Conservation (phyloP, 1,140 invertebrate species). For the Hormaphis cornu region DNA sequence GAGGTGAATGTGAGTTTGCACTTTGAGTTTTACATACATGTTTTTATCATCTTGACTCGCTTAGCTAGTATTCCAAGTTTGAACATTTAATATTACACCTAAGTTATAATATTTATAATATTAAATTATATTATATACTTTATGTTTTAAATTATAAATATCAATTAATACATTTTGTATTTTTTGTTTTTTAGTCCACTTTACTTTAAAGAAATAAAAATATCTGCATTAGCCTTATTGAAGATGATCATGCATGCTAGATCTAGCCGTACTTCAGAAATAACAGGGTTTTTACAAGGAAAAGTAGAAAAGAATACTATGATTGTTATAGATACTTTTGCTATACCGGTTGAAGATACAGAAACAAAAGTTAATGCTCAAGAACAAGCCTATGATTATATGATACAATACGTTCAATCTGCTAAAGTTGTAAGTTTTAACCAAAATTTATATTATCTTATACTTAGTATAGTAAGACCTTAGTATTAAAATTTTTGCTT, state of each 20-base stretch:
- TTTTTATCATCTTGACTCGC: too few species aligned
- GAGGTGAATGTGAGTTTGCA: too few species aligned
- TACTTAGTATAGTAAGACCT: not conserved
- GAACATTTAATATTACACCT: not conserved
- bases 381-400: slow-evolving; percentile 98
- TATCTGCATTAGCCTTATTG: slow-evolving; percentile 89
- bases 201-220: slow-evolving; percentile 98
- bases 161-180: not conserved
- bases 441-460: too few species aligned
- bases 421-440: slow-evolving; percentile 73
- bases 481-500: slow-evolving; percentile 9
- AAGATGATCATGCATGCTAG: slow-evolving; percentile 99
- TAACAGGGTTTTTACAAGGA: slow-evolving; percentile 93
- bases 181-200: slow-evolving; percentile 64
- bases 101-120: not conserved
- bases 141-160: too few species aligned
- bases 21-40: too few species aligned
- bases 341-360: slow-evolving; percentile 93
- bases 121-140: not conserved
- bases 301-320: slow-evolving; percentile 82
- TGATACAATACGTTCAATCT: slow-evolving; percentile 96
- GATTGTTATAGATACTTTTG: slow-evolving; percentile 95
- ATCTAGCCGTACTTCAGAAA: slow-evolving; percentile 92
- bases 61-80: too few species aligned
- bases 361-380: slow-evolving; percentile 99